Percentiles rank a stretch among this genome's conserved stretches.
These are phyloP conservation scores for Hymenopus coronatus DNA, from an alignment of 2,888 invertebrate species.

Conservation along the genomic window DNA sequence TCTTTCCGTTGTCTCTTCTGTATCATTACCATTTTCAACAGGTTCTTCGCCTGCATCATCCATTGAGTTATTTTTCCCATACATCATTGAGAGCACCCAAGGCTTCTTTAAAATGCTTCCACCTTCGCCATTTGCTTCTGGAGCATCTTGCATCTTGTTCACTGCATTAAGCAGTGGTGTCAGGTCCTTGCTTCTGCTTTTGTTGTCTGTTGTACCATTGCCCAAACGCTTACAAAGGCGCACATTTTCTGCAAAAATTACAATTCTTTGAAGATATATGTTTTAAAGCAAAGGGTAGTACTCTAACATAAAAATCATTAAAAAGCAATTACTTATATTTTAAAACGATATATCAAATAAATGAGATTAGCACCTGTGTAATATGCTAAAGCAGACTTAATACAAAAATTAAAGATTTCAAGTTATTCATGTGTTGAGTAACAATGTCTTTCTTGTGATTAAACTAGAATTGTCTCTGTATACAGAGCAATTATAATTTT, in stretches of 20 bases:
- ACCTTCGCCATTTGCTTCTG: conserved; percentile 17
- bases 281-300: not conserved
- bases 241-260: conserved; percentile 52
- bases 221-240: conserved; percentile 60
- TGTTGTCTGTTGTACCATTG: conserved; percentile 54
- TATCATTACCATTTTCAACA: conserved; percentile 36
- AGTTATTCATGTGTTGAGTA: too few relatives aligned
- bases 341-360: too few relatives aligned
- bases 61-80: conserved; percentile 20
- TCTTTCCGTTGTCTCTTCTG: conserved; percentile 48
- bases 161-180: conserved; percentile 56
- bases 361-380: too few relatives aligned
- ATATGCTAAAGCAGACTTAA: too few relatives aligned
- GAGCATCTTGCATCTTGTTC: conserved; percentile 50
- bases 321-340: too few relatives aligned
- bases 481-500: too few relatives aligned
- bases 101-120: conserved; percentile 28
- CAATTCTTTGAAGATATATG: not conserved
- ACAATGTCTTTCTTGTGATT: too few relatives aligned
- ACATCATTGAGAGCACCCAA: conserved; percentile 30
- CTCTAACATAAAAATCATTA: not conserved
- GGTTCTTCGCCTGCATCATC: conserved; percentile 12
- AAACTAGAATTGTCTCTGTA: too few relatives aligned
- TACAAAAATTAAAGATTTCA: too few relatives aligned
- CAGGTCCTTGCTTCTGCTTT: conserved; percentile 51